Base-by-base conservation (phyloP, 2,113 vertebrate species). In the Tretioscincus oriximinensis region DNA sequence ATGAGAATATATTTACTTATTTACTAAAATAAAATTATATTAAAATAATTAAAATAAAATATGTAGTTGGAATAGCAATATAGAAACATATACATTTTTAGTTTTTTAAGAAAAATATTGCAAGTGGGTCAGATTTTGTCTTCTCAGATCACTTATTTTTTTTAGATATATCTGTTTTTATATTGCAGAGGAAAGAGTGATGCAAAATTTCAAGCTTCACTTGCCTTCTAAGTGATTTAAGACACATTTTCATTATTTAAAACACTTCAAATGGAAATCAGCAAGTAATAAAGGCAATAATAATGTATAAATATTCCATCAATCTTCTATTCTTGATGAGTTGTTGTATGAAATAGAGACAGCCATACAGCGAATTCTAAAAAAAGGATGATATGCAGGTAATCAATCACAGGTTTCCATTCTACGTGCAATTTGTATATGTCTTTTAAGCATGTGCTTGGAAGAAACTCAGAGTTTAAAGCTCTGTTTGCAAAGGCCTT, bases 151-250 rank as follows among this genome's bases (percentile, higher is more conserved):
- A 41, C 35, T 41, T n/a, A n/a, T n/a, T n/a, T 41, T 41, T 41
- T 14, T 51, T 14, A 51, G 49, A 49, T 49, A 49, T 49, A 49
- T 54, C 28, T 24, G 7, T 49, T 35, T 3, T 2, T 49, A 31
- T 31, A 49, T 26, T 67, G 12, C 1, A 2, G 8, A 9, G 18
- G 75, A 81, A 1, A 80, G 1, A 29, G 18, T n/a, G n/a, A 1
- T 66, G 58, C 5, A 29, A 2, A 29, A n/a, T 65, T 29, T 68
- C 1, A 60, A 61, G 21, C 12, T 26, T 64, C 47, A 66, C 20
- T 70, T 29, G 65, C 10, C 11, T 73, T 76, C 29, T 71, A 73
- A 49, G 21, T 69, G 64, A 74, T 12, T 83, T 83, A 24, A 70
- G 78, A 76, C 68, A 60, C 75, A 7, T 24, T 60, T 3, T 24